Evolutionary conservation across 1,140 invertebrate genomes (phyloP), one percentile per base, ranked within the genome.

Genomic region (Ceratina japonica): DNA sequence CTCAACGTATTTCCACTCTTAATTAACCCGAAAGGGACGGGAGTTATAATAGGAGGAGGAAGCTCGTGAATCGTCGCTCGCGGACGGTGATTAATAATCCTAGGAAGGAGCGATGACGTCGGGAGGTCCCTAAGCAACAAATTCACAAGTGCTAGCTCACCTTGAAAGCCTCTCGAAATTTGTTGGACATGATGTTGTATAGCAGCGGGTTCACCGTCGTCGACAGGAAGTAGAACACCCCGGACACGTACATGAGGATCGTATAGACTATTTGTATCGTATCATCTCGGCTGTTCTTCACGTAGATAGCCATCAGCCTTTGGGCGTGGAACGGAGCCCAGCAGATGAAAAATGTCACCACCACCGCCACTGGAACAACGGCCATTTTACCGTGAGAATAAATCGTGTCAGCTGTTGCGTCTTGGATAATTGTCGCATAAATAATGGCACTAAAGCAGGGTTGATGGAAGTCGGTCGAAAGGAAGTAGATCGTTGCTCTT

Each of bases 271-370:
- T 92, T 37, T 94, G 86, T 8, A 94, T 2, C 66, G 58, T 76
- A 27, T 70, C 78, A 63, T 49, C 86, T 82, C 79, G 90, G 12
- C 86, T 86, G 1, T 83, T 92, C 24, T 89, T 31, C 7, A 94
- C 95, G 76, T 97, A 96, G 10, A 96, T 94, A 0, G 95, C 96
- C 27, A 97, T 93, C 8, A 98, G 91, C 13, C 97, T 93, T 88
- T 99, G 98, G 0, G 96, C 95, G 89, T 99, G 98, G 91, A 98
- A 98, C 3, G 98, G 98, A 0, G 97, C 97, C 97, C 97, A 99
- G 91, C 97, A 98, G 18, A 98, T 93, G 92, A 98, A 98, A 91
- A 99, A 99, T 0, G 97, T 96, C 2, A 97, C 95, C 0, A 98
- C 98, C 1, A 99, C 98, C 51, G 97, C 97, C 87, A 98, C 98